Base-by-base conservation (phyloP, 2,888 invertebrate genomes). In the Xestia rhomboidea region DNA sequence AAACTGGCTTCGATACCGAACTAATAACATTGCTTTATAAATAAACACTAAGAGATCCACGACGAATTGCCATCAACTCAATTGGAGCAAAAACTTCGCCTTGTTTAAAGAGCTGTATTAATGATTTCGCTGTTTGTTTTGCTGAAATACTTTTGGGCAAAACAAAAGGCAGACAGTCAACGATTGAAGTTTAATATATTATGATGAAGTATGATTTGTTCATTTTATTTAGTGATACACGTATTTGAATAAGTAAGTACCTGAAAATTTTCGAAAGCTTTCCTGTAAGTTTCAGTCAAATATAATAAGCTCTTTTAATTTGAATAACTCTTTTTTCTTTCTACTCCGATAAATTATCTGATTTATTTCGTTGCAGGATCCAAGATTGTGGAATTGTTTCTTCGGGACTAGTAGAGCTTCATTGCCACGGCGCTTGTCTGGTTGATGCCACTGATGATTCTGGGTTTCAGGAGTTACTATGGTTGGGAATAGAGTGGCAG, bases 1-100 rank as follows among this genome's bases (percentile, higher is more conserved):
- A 86, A 89, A 86, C 88, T 81, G 79, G 86, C 87, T 88, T 77
- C 83, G 84, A 89, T 90, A 84, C 75, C 79, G 62, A 79, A 82
- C 82, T 88, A 88, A 89, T 89, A 88, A 89, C 86, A 76, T 81
- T 62, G 77, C 82, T 81, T 73, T 78, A 84, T 89, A 89, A 90
- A 90, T 88, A 90, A 88, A 90, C 90, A 88, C 77, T 78, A 74
- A 71, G 62, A 81, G 83, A 83, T 80, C 73, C 85, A 83, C 85
- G 85, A 86, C 82, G 85, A 82, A 87, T 85, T 87, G 86, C 87
- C 72, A 74, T 82, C 74, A 69, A 73, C 69, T 76, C 75, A 76
- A 87, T 84, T 84, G 78, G 83, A 83, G 85, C 85, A 88, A 88
- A 87, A 87, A 89, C 69, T 79, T 67, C 68, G 44, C 38, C 76